These are phyloP conservation scores for Drosophila saltans DNA, from an alignment of 1,140 invertebrate genomes.

Conservation along the genomic window DNA sequence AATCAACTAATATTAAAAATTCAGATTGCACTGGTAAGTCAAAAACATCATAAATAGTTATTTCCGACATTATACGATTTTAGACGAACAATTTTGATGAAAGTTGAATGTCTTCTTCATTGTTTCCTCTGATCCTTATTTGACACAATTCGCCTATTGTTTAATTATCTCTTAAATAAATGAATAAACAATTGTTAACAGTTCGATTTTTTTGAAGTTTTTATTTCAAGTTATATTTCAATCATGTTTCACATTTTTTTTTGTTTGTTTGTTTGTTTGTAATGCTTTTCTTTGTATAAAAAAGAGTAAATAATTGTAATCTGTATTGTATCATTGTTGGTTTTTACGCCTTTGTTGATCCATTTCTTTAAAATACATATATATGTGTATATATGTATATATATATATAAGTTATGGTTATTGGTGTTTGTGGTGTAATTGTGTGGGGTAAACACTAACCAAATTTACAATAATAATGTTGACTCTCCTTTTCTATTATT, in stretches of 20 bases:
- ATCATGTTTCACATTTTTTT: slow-evolving; percentile 82
- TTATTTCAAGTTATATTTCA: slow-evolving; percentile 82
- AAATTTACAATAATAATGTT: slow-evolving; percentile 57
- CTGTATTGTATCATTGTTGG: slow-evolving; percentile 70
- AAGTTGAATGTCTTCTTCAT: too few relatives aligned
- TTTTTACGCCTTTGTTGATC: slow-evolving; percentile 68
- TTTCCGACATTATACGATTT: too few relatives aligned
- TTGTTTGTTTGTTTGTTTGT: slow-evolving; percentile 43
- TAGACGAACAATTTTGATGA: too few relatives aligned
- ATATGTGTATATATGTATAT: slow-evolving; percentile 42
- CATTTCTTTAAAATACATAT: slow-evolving; percentile 60
- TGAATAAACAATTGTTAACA: slow-evolving; percentile 1
- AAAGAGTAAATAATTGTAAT: slow-evolving; percentile 80
- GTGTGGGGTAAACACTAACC: slow-evolving; percentile 61
- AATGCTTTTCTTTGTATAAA: slow-evolving; percentile 81
- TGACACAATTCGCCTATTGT: not conserved
- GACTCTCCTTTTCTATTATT: slow-evolving; percentile 38
- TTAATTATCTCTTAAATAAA: slow-evolving; percentile 4
- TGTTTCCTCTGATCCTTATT: too few relatives aligned
- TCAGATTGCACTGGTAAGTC: too few relatives aligned
- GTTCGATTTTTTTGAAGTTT: slow-evolving; percentile 72
- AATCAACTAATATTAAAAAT: too few relatives aligned
- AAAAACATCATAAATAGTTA: too few relatives aligned
- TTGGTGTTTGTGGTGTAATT: slow-evolving; percentile 44
- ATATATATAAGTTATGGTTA: slow-evolving; percentile 48